Evolutionary conservation across 2,888 invertebrate genomes (phyloP).

Genomic region (Xylocampa areola): DNA sequence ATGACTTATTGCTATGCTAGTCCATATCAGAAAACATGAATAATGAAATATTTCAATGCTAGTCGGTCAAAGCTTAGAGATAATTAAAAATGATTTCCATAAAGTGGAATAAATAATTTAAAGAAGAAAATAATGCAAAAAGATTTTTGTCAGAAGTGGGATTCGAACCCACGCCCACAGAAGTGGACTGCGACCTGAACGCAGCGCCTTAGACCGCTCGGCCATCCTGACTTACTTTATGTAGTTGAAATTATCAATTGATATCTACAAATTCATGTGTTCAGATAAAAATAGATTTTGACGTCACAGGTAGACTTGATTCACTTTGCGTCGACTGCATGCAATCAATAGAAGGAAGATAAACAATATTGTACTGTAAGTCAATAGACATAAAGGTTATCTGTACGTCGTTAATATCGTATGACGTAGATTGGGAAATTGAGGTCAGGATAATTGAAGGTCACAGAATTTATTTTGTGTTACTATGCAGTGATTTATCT

Average conservation of each 20-base stretch:
- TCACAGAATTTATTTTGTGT: slow-evolving; percentile 6
- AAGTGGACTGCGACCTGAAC: slow-evolving; percentile 88
- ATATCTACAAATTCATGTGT: slow-evolving; percentile 8
- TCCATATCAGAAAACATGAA: too few relatives aligned
- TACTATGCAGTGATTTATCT: slow-evolving; percentile 10
- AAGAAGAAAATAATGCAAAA: slow-evolving; percentile 39
- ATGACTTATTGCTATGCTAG: too few relatives aligned
- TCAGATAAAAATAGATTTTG: slow-evolving; percentile 50
- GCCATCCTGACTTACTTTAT: slow-evolving; percentile 74
- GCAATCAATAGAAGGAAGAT: slow-evolving; percentile 12
- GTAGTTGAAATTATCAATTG: slow-evolving; percentile 57
- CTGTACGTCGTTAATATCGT: neutral
- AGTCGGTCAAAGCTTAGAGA: too few relatives aligned
- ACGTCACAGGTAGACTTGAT: slow-evolving; percentile 59
- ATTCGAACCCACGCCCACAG: slow-evolving; percentile 88
- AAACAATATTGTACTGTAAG: slow-evolving; percentile 11
- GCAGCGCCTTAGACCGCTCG: slow-evolving; percentile 87
- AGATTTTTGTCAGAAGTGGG: slow-evolving; percentile 86
- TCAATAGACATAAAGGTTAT: neutral
- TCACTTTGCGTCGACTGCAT: slow-evolving; percentile 44
- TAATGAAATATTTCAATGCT: too few relatives aligned
- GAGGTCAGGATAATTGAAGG: slow-evolving; percentile 49
- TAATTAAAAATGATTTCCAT: neutral
- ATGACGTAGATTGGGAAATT: slow-evolving; percentile 19
- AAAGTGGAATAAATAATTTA: neutral